These are phyloP conservation scores for Thecocarcelia acutangulata DNA, from an alignment of 2,888 invertebrate genomes.

Conservation along the genomic window DNA sequence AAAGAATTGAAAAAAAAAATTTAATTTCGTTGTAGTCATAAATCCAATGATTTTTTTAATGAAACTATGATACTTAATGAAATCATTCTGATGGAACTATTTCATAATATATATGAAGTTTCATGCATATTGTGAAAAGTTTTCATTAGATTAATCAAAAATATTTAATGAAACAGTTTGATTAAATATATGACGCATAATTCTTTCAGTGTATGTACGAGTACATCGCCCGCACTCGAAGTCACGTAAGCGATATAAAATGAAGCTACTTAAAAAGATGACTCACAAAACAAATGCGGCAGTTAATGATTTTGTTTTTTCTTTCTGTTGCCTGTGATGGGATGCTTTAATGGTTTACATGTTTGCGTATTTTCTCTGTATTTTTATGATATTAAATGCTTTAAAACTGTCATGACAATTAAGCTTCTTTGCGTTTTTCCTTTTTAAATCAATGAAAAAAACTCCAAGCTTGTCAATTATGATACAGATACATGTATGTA, in stretches of 20 bases:
- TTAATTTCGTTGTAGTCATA: too few relatives aligned
- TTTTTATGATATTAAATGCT: conserved; percentile 5
- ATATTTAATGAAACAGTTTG: too few relatives aligned
- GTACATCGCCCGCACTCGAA: neutral
- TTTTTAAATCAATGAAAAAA: conserved; percentile 4
- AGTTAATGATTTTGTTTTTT: neutral
- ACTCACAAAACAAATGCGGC: neutral
- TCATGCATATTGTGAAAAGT: too few relatives aligned
- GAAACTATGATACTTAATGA: too few relatives aligned
- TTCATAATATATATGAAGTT: too few relatives aligned
- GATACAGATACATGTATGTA: neutral
- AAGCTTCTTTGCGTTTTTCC: conserved; percentile 7
- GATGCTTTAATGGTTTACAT: neutral
- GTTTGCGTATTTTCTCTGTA: neutral
- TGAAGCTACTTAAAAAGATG: neutral
- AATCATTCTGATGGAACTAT: too few relatives aligned
- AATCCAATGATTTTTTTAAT: too few relatives aligned
- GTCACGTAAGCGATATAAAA: neutral
- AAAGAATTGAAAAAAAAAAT: too few relatives aligned
- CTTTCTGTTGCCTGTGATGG: neutral
- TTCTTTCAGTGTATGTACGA: too few relatives aligned
- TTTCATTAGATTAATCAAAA: too few relatives aligned
- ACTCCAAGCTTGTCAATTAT: neutral
- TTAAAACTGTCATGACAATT: conserved; percentile 41
- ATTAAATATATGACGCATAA: too few relatives aligned